These are phyloP conservation scores for Arrhamphus sclerolepis DNA, from an alignment of 2,797 vertebrate species.

Conservation along the genomic window DNA sequence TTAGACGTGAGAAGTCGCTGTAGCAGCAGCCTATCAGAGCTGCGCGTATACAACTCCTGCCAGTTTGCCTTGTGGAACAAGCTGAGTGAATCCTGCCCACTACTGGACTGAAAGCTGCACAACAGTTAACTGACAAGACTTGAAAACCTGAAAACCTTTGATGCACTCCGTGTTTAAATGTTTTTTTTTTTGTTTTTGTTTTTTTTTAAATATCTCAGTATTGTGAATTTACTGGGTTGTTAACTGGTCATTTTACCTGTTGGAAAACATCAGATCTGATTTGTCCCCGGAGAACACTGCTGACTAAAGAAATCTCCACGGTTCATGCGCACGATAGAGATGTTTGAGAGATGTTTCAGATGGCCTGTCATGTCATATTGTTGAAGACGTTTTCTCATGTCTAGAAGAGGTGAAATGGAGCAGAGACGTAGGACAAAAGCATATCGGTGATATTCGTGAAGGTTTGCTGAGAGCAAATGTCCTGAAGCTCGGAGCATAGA, in stretches of 20 bases:
- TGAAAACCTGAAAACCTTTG: too few species aligned
- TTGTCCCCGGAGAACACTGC: constrained; percentile 21
- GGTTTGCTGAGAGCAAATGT: constrained; percentile 10
- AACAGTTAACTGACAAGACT: too few species aligned
- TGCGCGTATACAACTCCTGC: too few species aligned
- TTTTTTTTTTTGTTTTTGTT: too few species aligned
- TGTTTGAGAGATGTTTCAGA: background rate
- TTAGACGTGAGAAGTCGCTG: too few species aligned
- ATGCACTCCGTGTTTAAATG: too few species aligned
- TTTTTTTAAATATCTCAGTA: background rate
- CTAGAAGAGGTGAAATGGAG: background rate
- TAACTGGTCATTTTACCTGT: background rate
- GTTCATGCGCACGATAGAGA: constrained; percentile 27
- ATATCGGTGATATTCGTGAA: constrained; percentile 15
- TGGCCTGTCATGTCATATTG: too few species aligned
- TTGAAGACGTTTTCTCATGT: too few species aligned
- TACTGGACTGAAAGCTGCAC: too few species aligned
- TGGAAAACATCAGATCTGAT: background rate
- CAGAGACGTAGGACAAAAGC: constrained; percentile 21
- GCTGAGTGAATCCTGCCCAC: too few species aligned
- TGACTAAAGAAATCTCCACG: background rate
- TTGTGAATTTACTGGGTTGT: background rate
- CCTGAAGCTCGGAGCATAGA: background rate
- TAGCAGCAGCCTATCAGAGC: too few species aligned
- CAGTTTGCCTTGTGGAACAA: too few species aligned